phyloP scores from a whole-genome alignment of 2,888 invertebrate genomes.

The Schizotus pectinicornis region DNA sequence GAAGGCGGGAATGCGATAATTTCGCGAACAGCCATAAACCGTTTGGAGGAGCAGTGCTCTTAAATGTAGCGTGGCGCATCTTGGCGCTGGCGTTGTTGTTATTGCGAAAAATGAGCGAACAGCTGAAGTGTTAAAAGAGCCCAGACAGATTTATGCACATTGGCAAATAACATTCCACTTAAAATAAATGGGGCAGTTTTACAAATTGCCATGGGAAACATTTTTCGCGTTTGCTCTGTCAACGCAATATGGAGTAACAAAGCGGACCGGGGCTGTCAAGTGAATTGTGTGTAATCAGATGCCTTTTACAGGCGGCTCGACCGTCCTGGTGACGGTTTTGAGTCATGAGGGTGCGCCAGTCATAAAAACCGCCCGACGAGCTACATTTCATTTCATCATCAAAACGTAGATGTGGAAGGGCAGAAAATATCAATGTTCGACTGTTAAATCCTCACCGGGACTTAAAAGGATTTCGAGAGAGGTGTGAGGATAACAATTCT shows the following conservation, averaged over 20 bases:
- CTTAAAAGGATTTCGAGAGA: neutral
- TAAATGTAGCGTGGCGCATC: conserved; percentile 24
- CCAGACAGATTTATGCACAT: conserved; percentile 43
- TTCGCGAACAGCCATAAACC: too few relatives aligned
- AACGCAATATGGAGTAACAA: conserved; percentile 11
- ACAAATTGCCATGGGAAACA: conserved; percentile 38
- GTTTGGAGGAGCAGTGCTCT: too few relatives aligned
- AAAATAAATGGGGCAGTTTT: conserved; percentile 42
- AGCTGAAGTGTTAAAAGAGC: conserved; percentile 43
- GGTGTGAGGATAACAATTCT: conserved; percentile 31
- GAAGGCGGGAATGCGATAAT: too few relatives aligned
- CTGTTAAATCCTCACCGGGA: neutral
- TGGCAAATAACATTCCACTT: conserved; percentile 41
- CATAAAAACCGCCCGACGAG: conserved; percentile 9
- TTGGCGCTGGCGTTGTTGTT: conserved; percentile 19
- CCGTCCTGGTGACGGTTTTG: conserved; percentile 14
- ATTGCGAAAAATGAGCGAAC: conserved; percentile 31
- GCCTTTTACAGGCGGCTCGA: conserved; percentile 13
- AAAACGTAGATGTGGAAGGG: neutral
- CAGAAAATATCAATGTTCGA: conserved; percentile 3
- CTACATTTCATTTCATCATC: conserved; percentile 4
- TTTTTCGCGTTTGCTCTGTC: conserved; percentile 22
- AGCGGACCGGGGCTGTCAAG: conserved; percentile 11
- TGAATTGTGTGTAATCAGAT: conserved; percentile 19
- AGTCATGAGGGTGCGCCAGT: conserved; percentile 8